Evolutionary conservation across 1,140 invertebrate genomes (phyloP).

Genomic region (Brachionus rotundiformis): DNA sequence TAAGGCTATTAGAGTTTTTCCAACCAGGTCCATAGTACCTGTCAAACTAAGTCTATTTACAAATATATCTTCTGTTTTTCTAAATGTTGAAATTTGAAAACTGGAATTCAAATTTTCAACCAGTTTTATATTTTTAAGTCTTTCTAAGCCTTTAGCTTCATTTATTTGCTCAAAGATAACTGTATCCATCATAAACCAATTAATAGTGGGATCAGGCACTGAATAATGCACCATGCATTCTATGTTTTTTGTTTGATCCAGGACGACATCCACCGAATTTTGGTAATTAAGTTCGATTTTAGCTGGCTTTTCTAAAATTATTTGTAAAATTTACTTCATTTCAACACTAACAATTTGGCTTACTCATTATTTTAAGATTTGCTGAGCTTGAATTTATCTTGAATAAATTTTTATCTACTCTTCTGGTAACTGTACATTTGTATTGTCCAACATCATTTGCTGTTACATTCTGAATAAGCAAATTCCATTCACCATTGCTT

Average conservation of each 20-base stretch:
- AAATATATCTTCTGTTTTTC: background rate
- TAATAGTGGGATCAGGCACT: constrained; percentile 1
- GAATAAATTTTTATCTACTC: background rate
- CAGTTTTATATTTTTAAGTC: background rate
- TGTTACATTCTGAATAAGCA: constrained; percentile 33
- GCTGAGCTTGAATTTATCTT: constrained; percentile 15
- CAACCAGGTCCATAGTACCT: background rate
- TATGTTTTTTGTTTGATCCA: background rate
- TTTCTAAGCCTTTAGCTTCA: background rate
- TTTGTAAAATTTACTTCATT: background rate
- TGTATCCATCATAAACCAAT: constrained; percentile 12
- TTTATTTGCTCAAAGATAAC: background rate
- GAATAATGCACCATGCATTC: background rate
- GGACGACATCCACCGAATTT: background rate
- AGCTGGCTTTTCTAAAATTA: constrained; percentile 3
- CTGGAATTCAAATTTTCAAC: constrained; percentile 10
- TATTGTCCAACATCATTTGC: constrained; percentile 25
- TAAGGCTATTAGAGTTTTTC: constrained; percentile 5
- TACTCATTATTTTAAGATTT: constrained; percentile 39
- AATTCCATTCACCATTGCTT: constrained; percentile 45
- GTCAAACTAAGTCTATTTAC: background rate
- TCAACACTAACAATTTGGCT: background rate
- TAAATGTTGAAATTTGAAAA: background rate
- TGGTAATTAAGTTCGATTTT: background rate
- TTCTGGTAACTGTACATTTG: constrained; percentile 39